Evolutionary conservation across 2,888 invertebrate genomes (phyloP).

Genomic region (Seira sanloemensis): DNA sequence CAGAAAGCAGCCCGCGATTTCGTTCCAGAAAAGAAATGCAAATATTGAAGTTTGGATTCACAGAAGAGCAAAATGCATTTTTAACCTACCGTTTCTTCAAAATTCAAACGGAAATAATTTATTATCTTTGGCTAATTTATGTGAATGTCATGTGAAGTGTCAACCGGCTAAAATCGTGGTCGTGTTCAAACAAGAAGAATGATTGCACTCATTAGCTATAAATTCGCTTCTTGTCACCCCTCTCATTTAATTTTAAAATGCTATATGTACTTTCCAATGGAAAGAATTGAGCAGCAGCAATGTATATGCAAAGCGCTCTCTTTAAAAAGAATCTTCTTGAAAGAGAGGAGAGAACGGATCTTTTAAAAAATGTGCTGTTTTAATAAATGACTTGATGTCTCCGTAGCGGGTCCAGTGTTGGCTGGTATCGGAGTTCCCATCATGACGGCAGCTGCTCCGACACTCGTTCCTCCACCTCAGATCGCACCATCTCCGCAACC

Average conservation of each 20-base stretch:
- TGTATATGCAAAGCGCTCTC: too few species aligned
- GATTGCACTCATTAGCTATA: constrained; percentile 53
- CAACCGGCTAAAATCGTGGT: constrained; percentile 32
- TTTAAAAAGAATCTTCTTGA: too few species aligned
- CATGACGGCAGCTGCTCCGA: constrained; percentile 68
- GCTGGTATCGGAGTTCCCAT: constrained; percentile 72
- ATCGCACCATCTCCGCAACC: constrained; percentile 37
- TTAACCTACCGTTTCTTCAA: too few species aligned
- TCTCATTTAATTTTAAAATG: constrained; percentile 47
- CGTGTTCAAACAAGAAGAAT: constrained; percentile 33
- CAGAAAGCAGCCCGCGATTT: not conserved
- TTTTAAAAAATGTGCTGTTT: not conserved
- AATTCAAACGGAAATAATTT: not conserved
- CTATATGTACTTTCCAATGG: too few species aligned
- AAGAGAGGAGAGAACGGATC: not conserved
- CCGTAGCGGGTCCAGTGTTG: constrained; percentile 66
- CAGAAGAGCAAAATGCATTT: too few species aligned
- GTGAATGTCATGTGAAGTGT: constrained; percentile 42
- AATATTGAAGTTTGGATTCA: not conserved
- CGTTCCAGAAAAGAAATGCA: not conserved
- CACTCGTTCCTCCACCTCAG: constrained; percentile 59
- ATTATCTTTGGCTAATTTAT: constrained; percentile 28
- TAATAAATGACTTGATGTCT: not conserved
- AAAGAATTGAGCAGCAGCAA: too few species aligned
- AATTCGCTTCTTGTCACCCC: constrained; percentile 32